A percentile compares a stretch with the other conserved stretches of the same genome.
These are phyloP conservation scores for Rhagologus leucostigma DNA, from an alignment of 2,113 vertebrate species.

Conservation along the genomic window DNA sequence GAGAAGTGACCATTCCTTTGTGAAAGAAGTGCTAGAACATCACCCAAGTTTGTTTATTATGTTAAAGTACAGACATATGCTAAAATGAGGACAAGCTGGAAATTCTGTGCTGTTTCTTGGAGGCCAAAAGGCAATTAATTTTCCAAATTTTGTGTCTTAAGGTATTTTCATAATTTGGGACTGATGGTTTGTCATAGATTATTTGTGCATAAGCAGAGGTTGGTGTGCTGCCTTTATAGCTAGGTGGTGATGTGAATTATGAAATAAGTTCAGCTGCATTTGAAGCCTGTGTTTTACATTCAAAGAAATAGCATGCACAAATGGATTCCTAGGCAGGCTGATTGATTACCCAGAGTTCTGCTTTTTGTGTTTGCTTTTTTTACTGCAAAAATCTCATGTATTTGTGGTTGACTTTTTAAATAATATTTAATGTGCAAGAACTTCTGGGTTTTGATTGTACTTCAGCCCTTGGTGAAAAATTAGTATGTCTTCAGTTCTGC, in stretches of 20 bases:
- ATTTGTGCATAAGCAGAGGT: background rate
- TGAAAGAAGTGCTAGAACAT: background rate
- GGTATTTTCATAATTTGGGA: background rate
- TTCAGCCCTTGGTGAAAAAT: background rate
- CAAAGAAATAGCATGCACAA: background rate
- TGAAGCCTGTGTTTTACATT: background rate
- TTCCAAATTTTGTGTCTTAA: background rate
- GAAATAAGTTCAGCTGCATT: background rate
- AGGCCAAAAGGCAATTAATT: background rate
- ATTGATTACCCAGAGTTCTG: background rate
- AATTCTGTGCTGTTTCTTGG: background rate
- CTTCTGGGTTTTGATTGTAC: background rate
- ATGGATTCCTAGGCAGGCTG: background rate
- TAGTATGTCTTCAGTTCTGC: background rate
- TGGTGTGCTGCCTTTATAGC: background rate
- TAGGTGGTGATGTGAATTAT: background rate
- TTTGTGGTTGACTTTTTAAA: background rate
- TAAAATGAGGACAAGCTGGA: background rate
- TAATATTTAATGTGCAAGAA: background rate
- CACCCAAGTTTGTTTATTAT: background rate
- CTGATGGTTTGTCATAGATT: background rate
- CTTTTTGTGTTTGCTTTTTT: background rate
- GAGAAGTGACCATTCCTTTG: background rate
- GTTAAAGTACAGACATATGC: background rate
- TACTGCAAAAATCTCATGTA: background rate